These are phyloP conservation scores for Anser brachyrhynchus DNA, from an alignment of 2,113 vertebrate species.

Conservation along the genomic window DNA sequence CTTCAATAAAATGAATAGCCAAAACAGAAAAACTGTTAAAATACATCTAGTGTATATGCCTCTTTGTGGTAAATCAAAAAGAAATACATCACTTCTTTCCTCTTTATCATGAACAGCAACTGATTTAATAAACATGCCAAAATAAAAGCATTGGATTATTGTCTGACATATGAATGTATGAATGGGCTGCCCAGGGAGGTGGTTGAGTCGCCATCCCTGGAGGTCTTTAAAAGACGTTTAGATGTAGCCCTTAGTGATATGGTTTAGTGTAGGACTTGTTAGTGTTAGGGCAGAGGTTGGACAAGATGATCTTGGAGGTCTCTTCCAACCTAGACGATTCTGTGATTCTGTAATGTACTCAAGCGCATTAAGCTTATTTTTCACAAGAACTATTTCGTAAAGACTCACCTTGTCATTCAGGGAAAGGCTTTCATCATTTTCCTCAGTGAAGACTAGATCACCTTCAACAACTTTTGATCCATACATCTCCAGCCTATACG, in stretches of 20 bases:
- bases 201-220: no score
- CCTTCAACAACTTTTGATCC: conserved; percentile 82
- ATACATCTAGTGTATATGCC: neutral
- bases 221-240: no score
- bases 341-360: neutral
- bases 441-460: conserved; percentile 83
- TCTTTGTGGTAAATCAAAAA: neutral
- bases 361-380: neutral
- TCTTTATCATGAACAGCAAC: neutral
- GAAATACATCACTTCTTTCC: neutral
- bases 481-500: conserved; percentile 82
- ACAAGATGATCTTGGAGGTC: no score
- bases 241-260: no score
- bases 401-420: conserved; percentile 73
- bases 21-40: neutral
- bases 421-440: conserved; percentile 22
- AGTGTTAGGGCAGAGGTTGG: no score
- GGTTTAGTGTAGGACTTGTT: no score
- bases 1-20: neutral
- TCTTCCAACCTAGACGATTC: no score
- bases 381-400: neutral
- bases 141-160: neutral
- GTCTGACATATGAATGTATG: neutral
- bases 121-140: neutral
- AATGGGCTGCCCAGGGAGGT: no score